These are phyloP conservation scores for Promerops cafer DNA, from an alignment of 2,113 vertebrate genomes.

Conservation along the genomic window DNA sequence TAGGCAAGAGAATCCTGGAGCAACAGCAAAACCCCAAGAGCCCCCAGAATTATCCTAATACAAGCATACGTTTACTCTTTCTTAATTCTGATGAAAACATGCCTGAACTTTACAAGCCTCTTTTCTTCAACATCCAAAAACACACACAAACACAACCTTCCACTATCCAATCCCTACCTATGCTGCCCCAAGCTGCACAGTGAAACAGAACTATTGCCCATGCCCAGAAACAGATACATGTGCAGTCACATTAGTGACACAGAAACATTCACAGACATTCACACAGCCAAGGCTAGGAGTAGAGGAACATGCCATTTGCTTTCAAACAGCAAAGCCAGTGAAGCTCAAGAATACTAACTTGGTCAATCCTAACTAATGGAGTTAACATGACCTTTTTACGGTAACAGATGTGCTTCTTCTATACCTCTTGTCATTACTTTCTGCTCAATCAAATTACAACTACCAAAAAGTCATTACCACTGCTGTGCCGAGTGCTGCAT, in stretches of 20 bases:
- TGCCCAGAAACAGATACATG: not conserved
- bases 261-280: not conserved
- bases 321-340: not conserved
- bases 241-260: not conserved
- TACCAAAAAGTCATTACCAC: not conserved
- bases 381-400: fast-evolving
- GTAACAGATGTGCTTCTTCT: not conserved
- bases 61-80: not conserved
- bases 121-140: not conserved
- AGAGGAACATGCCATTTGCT: not conserved
- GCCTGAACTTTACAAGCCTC: not conserved
- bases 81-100: not conserved
- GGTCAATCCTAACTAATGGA: not conserved
- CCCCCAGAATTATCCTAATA: not conserved
- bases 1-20: not conserved
- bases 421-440: not conserved
- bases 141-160: not conserved
- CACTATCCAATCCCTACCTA: not conserved
- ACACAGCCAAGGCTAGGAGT: not conserved
- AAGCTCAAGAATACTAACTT: not conserved
- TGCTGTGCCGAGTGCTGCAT: fast-evolving
- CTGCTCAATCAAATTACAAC: not conserved
- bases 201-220: not conserved
- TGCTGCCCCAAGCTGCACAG: not conserved
- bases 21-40: not conserved